Evolutionary conservation across 2,113 vertebrate genomes (phyloP).

Genomic region (Odontesthes bonariensis): DNA sequence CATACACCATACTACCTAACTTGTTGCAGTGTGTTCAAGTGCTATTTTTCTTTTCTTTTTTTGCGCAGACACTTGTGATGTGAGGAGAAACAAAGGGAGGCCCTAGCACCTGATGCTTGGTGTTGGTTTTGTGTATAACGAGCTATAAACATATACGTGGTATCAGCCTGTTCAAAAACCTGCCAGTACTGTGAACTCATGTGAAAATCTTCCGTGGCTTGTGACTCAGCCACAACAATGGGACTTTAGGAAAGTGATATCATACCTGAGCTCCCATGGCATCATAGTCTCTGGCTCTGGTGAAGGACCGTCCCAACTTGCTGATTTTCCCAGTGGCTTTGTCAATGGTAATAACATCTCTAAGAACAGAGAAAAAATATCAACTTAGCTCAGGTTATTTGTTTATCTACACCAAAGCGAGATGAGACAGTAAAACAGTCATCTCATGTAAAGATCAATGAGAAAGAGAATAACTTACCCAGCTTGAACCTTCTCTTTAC

Average conservation of each 20-base stretch:
- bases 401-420: not conserved
- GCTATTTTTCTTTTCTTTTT: no score
- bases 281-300: conserved; percentile 92
- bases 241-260: not conserved
- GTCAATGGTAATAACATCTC: conserved; percentile 94
- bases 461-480: conserved; percentile 82
- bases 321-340: conserved; percentile 95
- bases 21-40: no score
- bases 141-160: no score
- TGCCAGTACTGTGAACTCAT: no score
- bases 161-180: no score
- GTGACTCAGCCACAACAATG: not conserved
- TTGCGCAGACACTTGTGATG: no score
- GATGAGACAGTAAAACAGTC: not conserved
- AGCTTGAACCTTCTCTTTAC: conserved; percentile 94
- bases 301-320: conserved; percentile 93
- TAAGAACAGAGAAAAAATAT: conserved; percentile 63
- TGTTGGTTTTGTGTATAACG: no score
- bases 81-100: no score
- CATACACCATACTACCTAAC: no score
- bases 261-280: conserved; percentile 94
- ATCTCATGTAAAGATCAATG: not conserved
- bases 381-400: not conserved
- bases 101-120: no score
- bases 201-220: not conserved